Conservation (phyloP, 2,888 invertebrate genomes). For the Eristalinus sepulchralis region DNA sequence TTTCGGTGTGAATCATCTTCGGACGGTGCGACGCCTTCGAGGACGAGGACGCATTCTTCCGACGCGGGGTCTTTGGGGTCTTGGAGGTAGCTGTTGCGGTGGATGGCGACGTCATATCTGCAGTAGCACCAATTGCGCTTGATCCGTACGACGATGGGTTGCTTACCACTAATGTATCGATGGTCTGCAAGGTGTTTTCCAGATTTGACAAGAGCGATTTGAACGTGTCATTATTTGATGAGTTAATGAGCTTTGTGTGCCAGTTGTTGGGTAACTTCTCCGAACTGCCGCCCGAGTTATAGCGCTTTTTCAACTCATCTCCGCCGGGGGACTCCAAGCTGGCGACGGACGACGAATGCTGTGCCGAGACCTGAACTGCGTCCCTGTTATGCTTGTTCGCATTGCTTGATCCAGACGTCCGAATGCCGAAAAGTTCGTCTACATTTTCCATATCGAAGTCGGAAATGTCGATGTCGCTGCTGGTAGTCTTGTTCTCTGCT, state of each 20-base stretch:
- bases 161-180: constrained; percentile 79
- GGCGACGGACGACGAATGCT: constrained; percentile 72
- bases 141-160: constrained; percentile 73
- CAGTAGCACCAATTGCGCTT: constrained; percentile 29
- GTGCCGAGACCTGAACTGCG: constrained; percentile 31
- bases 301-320: constrained; percentile 69
- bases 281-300: constrained; percentile 72
- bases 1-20: constrained; percentile 90
- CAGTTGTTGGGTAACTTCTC: constrained; percentile 74
- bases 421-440: constrained; percentile 79
- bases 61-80: constrained; percentile 72
- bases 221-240: constrained; percentile 79
- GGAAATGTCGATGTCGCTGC: constrained; percentile 78
- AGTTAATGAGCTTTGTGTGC: constrained; percentile 77
- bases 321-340: constrained; percentile 41
- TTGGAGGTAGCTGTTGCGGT: constrained; percentile 3
- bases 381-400: constrained; percentile 66
- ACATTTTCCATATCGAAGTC: constrained; percentile 80
- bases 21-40: constrained; percentile 82
- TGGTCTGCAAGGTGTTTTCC: constrained; percentile 81
- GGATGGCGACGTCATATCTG: constrained; percentile 72
- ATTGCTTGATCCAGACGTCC: constrained; percentile 34
- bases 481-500: constrained; percentile 75
- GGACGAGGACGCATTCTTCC: constrained; percentile 72
- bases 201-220: constrained; percentile 81